Percentiles rank a stretch among this genome's conserved stretches.
phyloP scores from a whole-genome alignment of 1,140 invertebrate species.

The Homarus americanus region DNA sequence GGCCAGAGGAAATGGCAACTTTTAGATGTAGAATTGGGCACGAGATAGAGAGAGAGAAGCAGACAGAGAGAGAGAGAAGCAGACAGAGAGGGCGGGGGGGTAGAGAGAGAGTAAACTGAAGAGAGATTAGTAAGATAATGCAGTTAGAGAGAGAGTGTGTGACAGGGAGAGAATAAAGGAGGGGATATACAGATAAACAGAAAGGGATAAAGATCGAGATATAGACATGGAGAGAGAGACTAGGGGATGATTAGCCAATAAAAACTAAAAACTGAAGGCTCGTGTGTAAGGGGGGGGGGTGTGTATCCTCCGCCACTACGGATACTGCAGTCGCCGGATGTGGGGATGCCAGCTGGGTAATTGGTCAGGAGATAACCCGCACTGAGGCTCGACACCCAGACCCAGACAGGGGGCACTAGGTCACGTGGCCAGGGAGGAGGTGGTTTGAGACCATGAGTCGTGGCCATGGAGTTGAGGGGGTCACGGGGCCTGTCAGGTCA shows the following conservation, averaged over 20 bases:
- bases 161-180: not conserved
- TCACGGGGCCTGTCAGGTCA: too few relatives aligned
- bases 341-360: constrained; percentile 20
- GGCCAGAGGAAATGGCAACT: not conserved
- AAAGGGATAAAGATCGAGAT: not conserved
- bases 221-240: too few relatives aligned
- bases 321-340: constrained; percentile 20
- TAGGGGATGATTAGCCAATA: too few relatives aligned
- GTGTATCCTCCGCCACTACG: not conserved
- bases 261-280: not conserved
- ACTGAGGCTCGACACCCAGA: too few relatives aligned
- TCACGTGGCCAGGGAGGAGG: too few relatives aligned
- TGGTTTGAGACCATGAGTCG: too few relatives aligned
- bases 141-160: not conserved
- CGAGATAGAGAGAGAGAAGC: not conserved
- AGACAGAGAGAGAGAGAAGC: not conserved
- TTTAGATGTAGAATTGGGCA: not conserved
- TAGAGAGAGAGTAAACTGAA: not conserved
- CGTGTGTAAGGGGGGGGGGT: not conserved
- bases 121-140: too few relatives aligned
- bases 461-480: too few relatives aligned
- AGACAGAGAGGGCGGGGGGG: not conserved
- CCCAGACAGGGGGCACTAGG: too few relatives aligned
- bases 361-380: constrained; percentile 6
- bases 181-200: not conserved